phyloP scores from a whole-genome alignment of 2,113 vertebrate species.

The Strigops habroptila region DNA sequence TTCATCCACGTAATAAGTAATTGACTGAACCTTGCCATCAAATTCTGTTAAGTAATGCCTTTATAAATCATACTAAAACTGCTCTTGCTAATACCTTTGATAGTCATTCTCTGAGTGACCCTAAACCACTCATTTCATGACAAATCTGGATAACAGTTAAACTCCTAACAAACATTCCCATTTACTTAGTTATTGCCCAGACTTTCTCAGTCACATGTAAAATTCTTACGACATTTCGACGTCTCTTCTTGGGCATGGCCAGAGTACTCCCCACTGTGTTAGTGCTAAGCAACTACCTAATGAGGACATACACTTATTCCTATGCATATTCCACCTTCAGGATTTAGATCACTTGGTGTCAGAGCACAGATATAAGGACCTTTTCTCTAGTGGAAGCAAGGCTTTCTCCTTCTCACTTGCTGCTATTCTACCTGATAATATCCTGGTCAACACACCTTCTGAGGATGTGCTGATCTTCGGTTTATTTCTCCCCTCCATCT shows the following conservation, averaged over 20 bases:
- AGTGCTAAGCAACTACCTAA: background rate
- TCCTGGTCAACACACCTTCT: background rate
- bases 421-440: background rate
- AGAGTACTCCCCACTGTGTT: background rate
- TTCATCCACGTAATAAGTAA: background rate
- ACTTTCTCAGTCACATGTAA: background rate
- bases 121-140: background rate
- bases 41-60: background rate
- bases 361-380: background rate
- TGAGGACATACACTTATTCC: background rate
- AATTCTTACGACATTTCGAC: background rate
- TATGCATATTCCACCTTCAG: background rate
- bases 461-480: background rate
- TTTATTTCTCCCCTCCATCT: background rate
- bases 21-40: background rate
- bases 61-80: background rate
- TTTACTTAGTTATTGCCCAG: background rate
- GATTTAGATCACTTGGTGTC: background rate
- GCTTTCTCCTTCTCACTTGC: background rate
- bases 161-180: background rate
- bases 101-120: background rate
- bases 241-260: background rate
- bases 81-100: background rate
- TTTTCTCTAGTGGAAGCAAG: background rate
- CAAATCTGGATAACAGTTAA: background rate